Evolutionary conservation across 2,888 invertebrate species (phyloP).

Genomic region (Orthosia gothica): DNA sequence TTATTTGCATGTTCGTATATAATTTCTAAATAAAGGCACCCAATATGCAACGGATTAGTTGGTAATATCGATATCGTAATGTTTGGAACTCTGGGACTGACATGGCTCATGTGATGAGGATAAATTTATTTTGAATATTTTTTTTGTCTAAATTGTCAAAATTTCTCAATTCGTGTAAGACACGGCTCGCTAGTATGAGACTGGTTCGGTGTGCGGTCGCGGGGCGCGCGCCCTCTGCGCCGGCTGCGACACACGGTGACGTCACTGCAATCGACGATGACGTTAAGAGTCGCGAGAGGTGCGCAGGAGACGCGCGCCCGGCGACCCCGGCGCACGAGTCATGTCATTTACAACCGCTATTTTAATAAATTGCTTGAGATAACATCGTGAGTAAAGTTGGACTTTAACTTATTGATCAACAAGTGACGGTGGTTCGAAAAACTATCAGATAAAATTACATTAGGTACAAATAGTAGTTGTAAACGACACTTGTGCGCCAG

Average conservation of each 20-base stretch:
- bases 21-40: conserved; percentile 68
- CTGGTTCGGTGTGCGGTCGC: conserved; percentile 80
- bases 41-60: conserved; percentile 81
- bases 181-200: conserved; percentile 87
- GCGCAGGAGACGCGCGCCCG: conserved; percentile 19
- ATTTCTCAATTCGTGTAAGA: conserved; percentile 87
- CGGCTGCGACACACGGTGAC: background rate
- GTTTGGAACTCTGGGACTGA: conserved; percentile 86
- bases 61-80: conserved; percentile 83
- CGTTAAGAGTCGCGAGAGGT: background rate
- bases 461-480: conserved; percentile 27
- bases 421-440: background rate
- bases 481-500: conserved; percentile 70
- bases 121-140: conserved; percentile 78
- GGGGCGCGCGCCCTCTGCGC: conserved; percentile 40
- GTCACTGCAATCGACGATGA: background rate
- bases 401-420: background rate
- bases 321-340: conserved; percentile 62
- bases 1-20: conserved; percentile 52
- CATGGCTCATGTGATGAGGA: conserved; percentile 89
- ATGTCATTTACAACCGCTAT: conserved; percentile 60
- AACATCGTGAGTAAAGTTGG: background rate
- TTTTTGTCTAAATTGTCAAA: conserved; percentile 68
- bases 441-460: background rate
- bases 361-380: background rate